Evolutionary conservation across 1,140 invertebrate species (phyloP), one percentile per base, ranked within the genome.

Genomic region (Bombus polaris): DNA sequence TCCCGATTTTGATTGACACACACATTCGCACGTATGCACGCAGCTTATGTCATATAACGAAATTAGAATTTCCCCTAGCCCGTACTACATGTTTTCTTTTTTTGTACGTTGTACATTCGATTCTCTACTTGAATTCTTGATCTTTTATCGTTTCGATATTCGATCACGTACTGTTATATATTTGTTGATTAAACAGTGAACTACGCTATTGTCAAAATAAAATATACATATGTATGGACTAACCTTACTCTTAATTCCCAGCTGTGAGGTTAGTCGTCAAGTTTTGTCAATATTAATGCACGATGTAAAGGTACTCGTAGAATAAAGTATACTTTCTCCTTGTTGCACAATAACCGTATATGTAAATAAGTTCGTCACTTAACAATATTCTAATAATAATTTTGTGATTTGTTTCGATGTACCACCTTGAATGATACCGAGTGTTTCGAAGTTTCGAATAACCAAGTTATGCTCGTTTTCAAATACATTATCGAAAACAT

Each of bases 231-330:
- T 35, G 10, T 73, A 39, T 32, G 1, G 3, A 83, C 81, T 76
- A 83, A 83, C 81, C 81, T 83, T 83, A 66, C 28, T n/a, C 18
- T 66, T n/a, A 15, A 39, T 4, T 25, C 10, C 18, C 35, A 25
- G 32, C 13, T 22, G n/a, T 25, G 8, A 77, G 73, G 42, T 83
- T 83, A 77, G 9, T 13, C 18, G 15, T 4, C 18, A 32, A 28
- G 3, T 15, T 77, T 53, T 18, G 4, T 47, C 8, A 42, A 68
- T 39, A 53, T 13, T 13, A 15, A 25, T 2, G 2, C 2, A 9
- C 25, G 25, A 32, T 28, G 3, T 25, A 10, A 35, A 1, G 10
- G n/a, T n/a, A 47, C n/a, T 18, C 1, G 57, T 32, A 15, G 9
- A 6, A 12, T 4, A 9, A 47, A 22, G 13, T 39, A 32, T 22